Evolutionary conservation across 2,113 vertebrate species (phyloP).

Genomic region (Oncorhynchus kisutch): DNA sequence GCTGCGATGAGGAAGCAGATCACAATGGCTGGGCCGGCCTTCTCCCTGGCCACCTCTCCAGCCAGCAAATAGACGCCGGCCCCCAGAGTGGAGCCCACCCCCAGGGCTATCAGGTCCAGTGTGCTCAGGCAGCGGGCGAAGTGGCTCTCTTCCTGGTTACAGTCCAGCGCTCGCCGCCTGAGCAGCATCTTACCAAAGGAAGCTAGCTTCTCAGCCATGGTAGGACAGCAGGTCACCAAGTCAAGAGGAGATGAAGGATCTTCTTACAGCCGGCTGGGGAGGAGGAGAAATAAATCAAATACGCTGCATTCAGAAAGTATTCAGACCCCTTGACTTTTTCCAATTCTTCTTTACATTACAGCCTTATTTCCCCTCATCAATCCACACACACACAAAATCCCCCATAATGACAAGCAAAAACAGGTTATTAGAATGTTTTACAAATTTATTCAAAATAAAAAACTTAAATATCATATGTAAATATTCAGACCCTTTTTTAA

Average conservation of each 20-base stretch:
- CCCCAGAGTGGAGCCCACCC: slow-evolving; percentile 91
- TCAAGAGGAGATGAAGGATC: background rate
- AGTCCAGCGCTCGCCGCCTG: slow-evolving; percentile 80
- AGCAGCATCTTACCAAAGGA: slow-evolving; percentile 80
- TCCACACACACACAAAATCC: too few relatives aligned
- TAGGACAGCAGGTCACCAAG: background rate
- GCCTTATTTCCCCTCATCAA: too few relatives aligned
- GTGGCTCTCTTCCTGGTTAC: slow-evolving; percentile 73
- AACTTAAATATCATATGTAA: too few relatives aligned
- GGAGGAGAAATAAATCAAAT: background rate
- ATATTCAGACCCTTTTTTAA: too few relatives aligned
- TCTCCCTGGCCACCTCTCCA: slow-evolving; percentile 88
- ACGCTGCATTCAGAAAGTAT: background rate
- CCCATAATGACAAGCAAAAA: too few relatives aligned
- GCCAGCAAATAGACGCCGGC: slow-evolving; percentile 92
- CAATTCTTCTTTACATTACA: too few relatives aligned
- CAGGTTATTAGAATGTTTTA: too few relatives aligned
- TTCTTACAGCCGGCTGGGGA: slow-evolving; percentile 64
- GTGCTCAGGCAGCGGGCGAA: slow-evolving; percentile 91
- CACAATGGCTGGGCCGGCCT: slow-evolving; percentile 89
- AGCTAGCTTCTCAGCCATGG: slow-evolving; percentile 54
- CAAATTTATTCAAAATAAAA: too few relatives aligned
- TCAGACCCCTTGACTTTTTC: too few relatives aligned
- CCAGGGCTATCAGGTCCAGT: slow-evolving; percentile 88
- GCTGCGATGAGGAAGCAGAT: slow-evolving; percentile 93